Evolutionary conservation across 2,113 vertebrate species (phyloP).

Genomic region (Oryctolagus cuniculus): DNA sequence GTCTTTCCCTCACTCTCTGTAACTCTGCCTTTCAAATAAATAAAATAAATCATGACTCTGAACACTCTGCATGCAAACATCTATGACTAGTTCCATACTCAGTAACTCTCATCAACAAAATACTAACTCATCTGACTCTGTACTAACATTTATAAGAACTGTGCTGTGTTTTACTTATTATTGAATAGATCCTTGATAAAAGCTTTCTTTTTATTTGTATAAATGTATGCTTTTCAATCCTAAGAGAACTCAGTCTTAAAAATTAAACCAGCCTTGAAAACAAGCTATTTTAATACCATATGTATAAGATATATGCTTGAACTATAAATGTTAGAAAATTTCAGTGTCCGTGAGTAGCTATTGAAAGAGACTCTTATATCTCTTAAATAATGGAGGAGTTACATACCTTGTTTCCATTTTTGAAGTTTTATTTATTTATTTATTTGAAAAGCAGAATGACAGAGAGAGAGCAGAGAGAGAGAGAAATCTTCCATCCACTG

Average conservation of each 20-base stretch:
- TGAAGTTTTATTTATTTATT: no score
- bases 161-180: not conserved
- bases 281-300: not conserved
- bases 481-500: no score
- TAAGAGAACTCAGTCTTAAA: constrained; percentile 11
- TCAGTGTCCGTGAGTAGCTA: not conserved
- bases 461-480: no score
- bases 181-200: not conserved
- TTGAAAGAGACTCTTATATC: not conserved
- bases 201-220: not conserved
- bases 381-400: constrained; percentile 22
- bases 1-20: no score
- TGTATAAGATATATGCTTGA: not conserved
- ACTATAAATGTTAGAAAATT: not conserved
- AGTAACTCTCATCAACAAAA: constrained; percentile 3
- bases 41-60: no score
- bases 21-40: no score
- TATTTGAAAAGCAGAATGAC: no score
- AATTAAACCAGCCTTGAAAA: constrained; percentile 44
- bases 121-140: not conserved
- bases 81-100: not conserved
- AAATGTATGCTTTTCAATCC: constrained; percentile 44
- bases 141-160: not conserved
- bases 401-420: not conserved
- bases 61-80: not conserved